Evolutionary conservation across 2,113 vertebrate species (phyloP).

Genomic region (Lasiurus cinereus): DNA sequence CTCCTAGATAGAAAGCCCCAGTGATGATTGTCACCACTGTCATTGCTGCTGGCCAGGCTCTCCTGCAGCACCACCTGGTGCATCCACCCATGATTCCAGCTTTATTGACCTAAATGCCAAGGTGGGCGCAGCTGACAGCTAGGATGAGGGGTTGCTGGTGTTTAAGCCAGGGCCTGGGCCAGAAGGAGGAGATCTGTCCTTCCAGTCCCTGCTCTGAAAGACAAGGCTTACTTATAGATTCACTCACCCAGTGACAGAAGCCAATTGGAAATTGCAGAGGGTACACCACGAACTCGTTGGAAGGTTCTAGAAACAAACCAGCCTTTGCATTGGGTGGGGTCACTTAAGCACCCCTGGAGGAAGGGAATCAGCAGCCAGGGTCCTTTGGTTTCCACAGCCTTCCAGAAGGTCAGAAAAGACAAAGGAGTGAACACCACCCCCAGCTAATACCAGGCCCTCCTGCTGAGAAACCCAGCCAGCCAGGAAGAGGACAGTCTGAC

Average conservation of each 20-base stretch:
- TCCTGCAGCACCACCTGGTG: not conserved
- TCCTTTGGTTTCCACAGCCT: not conserved
- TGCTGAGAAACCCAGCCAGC: conserved; percentile 83
- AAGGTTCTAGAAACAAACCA: not conserved
- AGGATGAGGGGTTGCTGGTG: not conserved
- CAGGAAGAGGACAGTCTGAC: not conserved
- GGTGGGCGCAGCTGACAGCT: not conserved
- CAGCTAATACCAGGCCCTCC: conserved; percentile 86
- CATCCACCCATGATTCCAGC: not conserved
- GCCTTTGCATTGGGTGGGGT: not conserved
- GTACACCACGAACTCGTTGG: rapidly evolving
- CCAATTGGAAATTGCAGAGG: not conserved
- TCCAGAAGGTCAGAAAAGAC: conserved; percentile 79
- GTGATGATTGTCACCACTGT: not conserved
- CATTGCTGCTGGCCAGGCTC: not conserved
- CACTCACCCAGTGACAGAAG: not conserved
- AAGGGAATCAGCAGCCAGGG: not conserved
- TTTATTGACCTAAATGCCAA: not conserved
- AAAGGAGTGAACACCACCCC: conserved; percentile 85
- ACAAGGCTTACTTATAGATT: not conserved
- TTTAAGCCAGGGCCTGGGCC: not conserved
- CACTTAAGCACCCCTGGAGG: not conserved
- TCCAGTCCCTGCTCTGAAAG: not conserved
- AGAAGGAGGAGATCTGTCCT: not conserved
- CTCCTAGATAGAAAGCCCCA: not conserved